Base-by-base conservation (phyloP, 2,888 invertebrate species). In the Nysson spinosus region DNA sequence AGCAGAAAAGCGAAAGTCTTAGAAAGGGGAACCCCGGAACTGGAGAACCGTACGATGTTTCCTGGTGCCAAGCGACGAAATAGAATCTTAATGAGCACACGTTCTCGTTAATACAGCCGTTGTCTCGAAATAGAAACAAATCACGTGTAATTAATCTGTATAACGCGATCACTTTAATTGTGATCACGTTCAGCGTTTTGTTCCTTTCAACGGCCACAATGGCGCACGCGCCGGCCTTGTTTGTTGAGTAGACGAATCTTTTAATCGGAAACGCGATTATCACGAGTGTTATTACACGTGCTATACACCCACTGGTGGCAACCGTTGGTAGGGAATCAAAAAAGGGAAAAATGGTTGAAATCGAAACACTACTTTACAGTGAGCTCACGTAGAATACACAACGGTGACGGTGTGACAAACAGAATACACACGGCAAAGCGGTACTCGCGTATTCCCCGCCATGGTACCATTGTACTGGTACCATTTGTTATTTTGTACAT, bases 401-500 rank as follows among this genome's bases (percentile, higher is more conserved):
- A 77, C 71, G 79, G 64, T 72, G 79, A 76, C 75, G 76, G 73
- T 71, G 79, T 72, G 75, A 73, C 75, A 73, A 65, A 68, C 60
- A 62, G 63, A 72, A 75, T 75, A 72, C 49, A 35, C 51, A 43
- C 66, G 40, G 39, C 37, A 39, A 56, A 67, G 34, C 72, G 72
- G 72, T 67, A 58, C 69, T 65, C 60, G 50, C 68, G 66, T 62
- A 43, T 67, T 58, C 65, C 68, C 71, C 67, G 72, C 74, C 78
- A 72, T 68, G 73, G 67, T 77, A 78, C 77, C 75, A 75, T 82
- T 79, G 80, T 82, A 42, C 64, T 70, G 71, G 68, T 55, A 68
- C 75, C 79, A 72, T 80, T 81, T 79, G 80, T 83, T 83, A 79
- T 81, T 84, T 83, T 78, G 68, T 81, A 77, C 82, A 83, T 84